Evolutionary conservation across 2,797 vertebrate species (phyloP), one percentile per base, ranked within the genome.

Genomic region (Linurgus olivaceus): DNA sequence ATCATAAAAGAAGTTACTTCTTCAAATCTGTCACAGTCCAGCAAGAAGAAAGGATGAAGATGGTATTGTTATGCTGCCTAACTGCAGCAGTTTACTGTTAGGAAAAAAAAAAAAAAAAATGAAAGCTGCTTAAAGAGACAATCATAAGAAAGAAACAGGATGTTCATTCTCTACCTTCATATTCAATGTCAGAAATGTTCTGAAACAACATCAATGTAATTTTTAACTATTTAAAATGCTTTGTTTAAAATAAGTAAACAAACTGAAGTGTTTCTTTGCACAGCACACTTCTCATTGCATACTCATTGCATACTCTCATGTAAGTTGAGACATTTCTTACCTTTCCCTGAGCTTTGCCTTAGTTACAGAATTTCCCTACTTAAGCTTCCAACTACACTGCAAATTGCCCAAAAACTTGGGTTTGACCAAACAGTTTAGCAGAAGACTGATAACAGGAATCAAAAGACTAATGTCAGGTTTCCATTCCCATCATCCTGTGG

Each of bases 51-150:
- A 88, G 38, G 68, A 79, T 63, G 58, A 81, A 55, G 55, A 92
- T 65, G 42, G 15, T 73, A 91, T 82, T 70, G 33, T 93, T 95
- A 96, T 57, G 38, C 52, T 74, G 6, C 47, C 91, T 88, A 93
- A 55, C 23, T 82, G 93, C 85, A 81, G 26, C 48, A 65, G 59
- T 91, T 91, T 92, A 65, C 48, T 82, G 40, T 78, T 84, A 93
- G 52, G 55, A 71, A 96, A 96, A 93, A 88, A n/a, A 38, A 38
- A 14, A 74, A 55, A 82, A 78, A 76, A 71, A 17, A 52, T 67
- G 35, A 94, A 70, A 84, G 55, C 35, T 94, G 78, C 65, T 91
- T 95, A 87, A 95, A 94, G 63, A 90, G 71, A 33, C 52, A 86
- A 94, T 67, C 21, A 21, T 83, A 92, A 96, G 68, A 84, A 55